These are phyloP conservation scores for Ceryle rudis DNA, from an alignment of 2,797 vertebrate species.

Conservation along the genomic window DNA sequence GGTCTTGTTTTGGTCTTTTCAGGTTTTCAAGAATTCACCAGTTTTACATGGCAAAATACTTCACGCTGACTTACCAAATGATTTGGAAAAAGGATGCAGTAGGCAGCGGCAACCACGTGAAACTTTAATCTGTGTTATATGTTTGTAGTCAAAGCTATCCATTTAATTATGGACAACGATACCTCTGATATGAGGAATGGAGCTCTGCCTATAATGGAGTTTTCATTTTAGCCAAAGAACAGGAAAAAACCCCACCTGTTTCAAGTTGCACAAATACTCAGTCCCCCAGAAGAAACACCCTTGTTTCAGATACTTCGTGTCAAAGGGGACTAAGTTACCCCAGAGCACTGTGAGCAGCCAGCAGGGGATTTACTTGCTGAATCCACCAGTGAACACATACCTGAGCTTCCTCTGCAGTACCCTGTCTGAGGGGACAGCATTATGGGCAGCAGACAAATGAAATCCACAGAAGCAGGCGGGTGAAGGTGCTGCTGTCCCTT, in stretches of 20 bases:
- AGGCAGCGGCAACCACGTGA: not conserved
- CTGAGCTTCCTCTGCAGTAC: not conserved
- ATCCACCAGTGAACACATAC: slow-evolving; percentile 26
- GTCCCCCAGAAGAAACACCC: not conserved
- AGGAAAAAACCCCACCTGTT: not conserved
- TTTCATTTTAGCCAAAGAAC: not conserved
- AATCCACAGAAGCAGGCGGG: not conserved
- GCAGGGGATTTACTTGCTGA: slow-evolving; percentile 41
- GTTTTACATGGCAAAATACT: not conserved
- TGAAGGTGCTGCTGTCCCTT: not conserved
- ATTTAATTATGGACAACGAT: not conserved
- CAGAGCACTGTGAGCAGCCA: slow-evolving; percentile 16
- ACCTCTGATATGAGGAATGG: not conserved
- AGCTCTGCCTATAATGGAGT: not conserved
- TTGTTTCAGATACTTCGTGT: not conserved
- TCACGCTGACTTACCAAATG: not conserved
- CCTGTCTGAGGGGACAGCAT: not conserved
- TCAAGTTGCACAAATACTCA: not conserved
- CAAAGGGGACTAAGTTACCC: not conserved
- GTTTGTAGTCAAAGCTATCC: not conserved
- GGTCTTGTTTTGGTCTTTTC: not conserved
- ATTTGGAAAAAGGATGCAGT: not conserved
- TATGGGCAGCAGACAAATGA: not conserved
- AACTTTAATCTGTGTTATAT: not conserved
- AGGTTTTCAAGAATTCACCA: not conserved